Conservation (phyloP, 1,140 invertebrate genomes). For the Grapholita molesta region DNA sequence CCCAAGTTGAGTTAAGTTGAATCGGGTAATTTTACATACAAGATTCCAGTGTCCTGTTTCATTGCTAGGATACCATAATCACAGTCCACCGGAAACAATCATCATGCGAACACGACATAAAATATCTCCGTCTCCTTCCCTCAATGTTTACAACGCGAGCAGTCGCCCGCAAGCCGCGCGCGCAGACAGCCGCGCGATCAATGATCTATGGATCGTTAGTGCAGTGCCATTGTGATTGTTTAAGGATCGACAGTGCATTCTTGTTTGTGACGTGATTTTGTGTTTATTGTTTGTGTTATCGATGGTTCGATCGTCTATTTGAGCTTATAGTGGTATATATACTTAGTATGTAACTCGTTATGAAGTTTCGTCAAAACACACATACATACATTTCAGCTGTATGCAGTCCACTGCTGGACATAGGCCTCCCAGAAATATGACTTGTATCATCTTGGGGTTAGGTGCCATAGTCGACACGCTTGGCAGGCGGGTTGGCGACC, state of each 20-base stretch:
- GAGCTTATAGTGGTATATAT: neutral
- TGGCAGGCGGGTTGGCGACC: no score
- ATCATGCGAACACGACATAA: constrained; percentile 18
- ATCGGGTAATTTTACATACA: no score
- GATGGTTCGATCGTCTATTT: neutral
- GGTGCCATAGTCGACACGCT: no score
- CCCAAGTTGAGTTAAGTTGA: no score
- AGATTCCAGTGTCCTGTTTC: no score
- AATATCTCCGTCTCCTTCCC: constrained; percentile 35
- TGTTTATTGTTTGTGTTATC: neutral
- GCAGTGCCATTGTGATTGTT: constrained; percentile 29
- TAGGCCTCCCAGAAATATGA: no score
- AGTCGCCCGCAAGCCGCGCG: constrained; percentile 35
- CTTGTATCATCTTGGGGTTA: no score
- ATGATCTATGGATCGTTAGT: constrained; percentile 37
- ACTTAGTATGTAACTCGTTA: neutral
- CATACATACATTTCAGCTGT: no score
- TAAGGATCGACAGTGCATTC: constrained; percentile 25
- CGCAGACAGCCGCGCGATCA: constrained; percentile 33
- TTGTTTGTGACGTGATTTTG: constrained; percentile 18
- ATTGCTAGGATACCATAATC: neutral
- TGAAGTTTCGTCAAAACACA: no score
- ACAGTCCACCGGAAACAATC: neutral
- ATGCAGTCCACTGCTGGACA: no score
- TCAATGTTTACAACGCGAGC: constrained; percentile 49